Base-by-base conservation (phyloP, 2,888 invertebrate species). In the Cotesia congregata region DNA sequence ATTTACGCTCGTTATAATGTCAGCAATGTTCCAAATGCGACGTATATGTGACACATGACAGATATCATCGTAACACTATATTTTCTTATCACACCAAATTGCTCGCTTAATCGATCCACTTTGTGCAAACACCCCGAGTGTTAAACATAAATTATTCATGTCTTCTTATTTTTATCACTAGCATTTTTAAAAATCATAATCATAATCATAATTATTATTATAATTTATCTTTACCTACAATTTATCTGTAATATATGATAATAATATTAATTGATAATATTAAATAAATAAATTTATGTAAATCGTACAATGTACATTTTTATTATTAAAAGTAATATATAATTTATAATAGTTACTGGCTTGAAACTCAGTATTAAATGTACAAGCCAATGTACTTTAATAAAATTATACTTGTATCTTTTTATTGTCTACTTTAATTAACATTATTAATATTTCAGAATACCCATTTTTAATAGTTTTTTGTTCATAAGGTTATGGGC, bases 81-180 rank as follows among this genome's bases (percentile, higher is more conserved):
- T 50, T 50, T 50, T 50, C 50, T 50, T 50, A 50, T 50, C 50
- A 50, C 50, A 50, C 50, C 50, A 50, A 50, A 50, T 50, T 50
- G 50, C 50, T 50, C 50, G 9, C 7, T 12, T 50, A 50, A 50
- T 50, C 50, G 50, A 50, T 50, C 50, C 9, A 50, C 50, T 50
- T 50, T 50, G 50, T 50, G 50, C 50, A 50, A 50, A 50, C 50
- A 50, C 9, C 50, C 12, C 7, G 12, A 50, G 50, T 50, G 50
- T 50, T 50, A 12, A 50, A 50, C 50, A 12, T 50, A 50, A 50
- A 50, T 50, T 50, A 50, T 50, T 50, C 50, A 50, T 50, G 50
- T 12, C 50, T 50, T 12, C 50, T 50, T 50, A 50, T 50, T 50
- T 50, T 50, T 50, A 50, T 50, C 50, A 50, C 50, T 12, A 7